phyloP scores from a whole-genome alignment of 2,888 invertebrate genomes.

The Apamea anceps region DNA sequence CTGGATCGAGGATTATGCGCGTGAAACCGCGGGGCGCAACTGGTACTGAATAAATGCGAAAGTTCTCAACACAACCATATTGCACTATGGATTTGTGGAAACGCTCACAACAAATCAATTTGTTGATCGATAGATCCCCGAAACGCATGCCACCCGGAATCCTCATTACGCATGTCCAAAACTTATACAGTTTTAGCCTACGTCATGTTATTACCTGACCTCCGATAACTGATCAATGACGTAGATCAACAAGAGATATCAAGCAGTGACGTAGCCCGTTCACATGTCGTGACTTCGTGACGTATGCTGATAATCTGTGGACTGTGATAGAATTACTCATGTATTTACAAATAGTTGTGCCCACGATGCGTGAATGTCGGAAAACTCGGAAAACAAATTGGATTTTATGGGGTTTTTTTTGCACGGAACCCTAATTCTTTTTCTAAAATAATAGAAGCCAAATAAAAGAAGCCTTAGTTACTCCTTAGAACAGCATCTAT shows the following conservation, averaged over 20 bases:
- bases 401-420: neutral
- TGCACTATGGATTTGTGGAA: neutral
- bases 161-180: slow-evolving; percentile 1
- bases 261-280: slow-evolving; percentile 24
- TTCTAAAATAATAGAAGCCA: neutral
- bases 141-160: neutral
- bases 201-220: slow-evolving; percentile 8
- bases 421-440: neutral
- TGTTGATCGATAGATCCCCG: neutral
- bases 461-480: neutral
- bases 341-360: slow-evolving; percentile 5
- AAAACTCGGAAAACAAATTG: no score
- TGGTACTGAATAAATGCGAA: neutral
- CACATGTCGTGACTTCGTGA: slow-evolving; percentile 17
- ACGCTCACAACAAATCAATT: neutral
- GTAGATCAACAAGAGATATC: slow-evolving; percentile 8
- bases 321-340: neutral
- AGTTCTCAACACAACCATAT: neutral
- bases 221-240: slow-evolving; percentile 28
- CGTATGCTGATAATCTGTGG: slow-evolving; percentile 15
- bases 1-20: no score
- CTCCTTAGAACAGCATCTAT: rapidly evolving
- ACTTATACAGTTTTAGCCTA: neutral
- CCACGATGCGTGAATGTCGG: neutral
- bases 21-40: neutral